Evolutionary conservation across 1,140 invertebrate species (phyloP), one percentile per base, ranked within the genome.

Genomic region (Zeugodacus cucurbitae): DNA sequence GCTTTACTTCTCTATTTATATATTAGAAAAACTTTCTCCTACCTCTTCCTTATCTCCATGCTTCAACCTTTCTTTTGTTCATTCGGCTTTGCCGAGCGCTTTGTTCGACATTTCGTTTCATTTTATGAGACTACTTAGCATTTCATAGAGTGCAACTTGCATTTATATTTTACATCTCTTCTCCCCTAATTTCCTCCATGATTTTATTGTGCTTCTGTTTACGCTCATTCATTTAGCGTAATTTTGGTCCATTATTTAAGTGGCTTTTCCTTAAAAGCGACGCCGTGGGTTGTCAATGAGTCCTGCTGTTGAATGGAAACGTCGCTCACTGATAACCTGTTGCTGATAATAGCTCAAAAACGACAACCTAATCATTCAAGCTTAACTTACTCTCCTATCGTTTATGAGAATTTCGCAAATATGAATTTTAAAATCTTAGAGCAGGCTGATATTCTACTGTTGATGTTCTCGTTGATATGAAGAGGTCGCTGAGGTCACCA

Each of bases 151-250:
- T 37, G 37, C 34, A 44, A 22, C n/a, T 44, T 44, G 74, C 41
- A 26, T 82, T 82, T 48, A 26, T 26, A 82, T 82, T 82, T 82
- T 82, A n/a, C 48, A 82, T 82, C 11, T 44, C 7, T 37, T 37
- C 22, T 48, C 22, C 74, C 22, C n/a, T 82, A 22, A 37, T 82
- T 82, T 29, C 70, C 34, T 74, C n/a, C 44, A 41, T 82, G 10
- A 29, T 82, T 82, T 82, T 44, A 82, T 82, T 82, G 74, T n/a
- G 4, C 74, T 48, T 82, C 26, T 82, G 74, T 41, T 82, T 22
- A 14, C 74, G 22, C 20, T 67, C n/a, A 62, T 62, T 37, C 67
- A 41, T 74, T 74, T 74, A 74, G 17, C 2, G 74, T 22, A 82
- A 48, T 54, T 82, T 48, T 82, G 48, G 41, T 34, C 48, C 74